Evolutionary conservation across 2,113 vertebrate genomes (phyloP).

Genomic region (Phycodurus eques): DNA sequence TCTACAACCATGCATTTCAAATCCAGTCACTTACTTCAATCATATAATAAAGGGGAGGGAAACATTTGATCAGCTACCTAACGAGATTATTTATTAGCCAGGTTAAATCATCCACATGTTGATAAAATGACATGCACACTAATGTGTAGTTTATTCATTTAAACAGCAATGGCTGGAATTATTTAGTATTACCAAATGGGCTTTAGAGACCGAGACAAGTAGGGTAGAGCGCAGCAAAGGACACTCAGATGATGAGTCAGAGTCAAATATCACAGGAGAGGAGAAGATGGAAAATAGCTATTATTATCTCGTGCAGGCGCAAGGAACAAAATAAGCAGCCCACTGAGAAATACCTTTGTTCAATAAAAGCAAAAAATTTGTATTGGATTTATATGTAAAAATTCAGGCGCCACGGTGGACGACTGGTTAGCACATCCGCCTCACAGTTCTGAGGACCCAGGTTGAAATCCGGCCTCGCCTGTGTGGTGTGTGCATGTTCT

Average conservation of each 20-base stretch:
- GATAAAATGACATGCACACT: constrained; percentile 6
- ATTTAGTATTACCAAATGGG: not conserved
- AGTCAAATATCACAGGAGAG: not conserved
- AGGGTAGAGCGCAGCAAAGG: not conserved
- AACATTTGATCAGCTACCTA: constrained; percentile 14
- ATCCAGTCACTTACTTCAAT: not conserved
- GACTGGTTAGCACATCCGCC: too few species aligned
- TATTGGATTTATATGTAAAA: not conserved
- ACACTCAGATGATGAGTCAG: not conserved
- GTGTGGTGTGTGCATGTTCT: too few species aligned
- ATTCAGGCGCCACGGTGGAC: too few species aligned
- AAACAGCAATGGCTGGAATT: constrained; percentile 12
- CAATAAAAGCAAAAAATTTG: not conserved
- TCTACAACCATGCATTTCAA: not conserved
- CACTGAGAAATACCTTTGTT: not conserved
- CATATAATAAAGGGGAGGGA: constrained; percentile 2
- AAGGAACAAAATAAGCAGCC: constrained; percentile 9
- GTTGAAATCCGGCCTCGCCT: too few species aligned
- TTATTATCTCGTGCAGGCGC: not conserved
- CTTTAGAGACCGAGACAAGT: constrained; percentile 13
- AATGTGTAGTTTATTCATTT: constrained; percentile 11
- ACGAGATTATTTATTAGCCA: constrained; percentile 2
- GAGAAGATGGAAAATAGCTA: not conserved
- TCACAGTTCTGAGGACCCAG: too few species aligned
- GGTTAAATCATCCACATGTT: constrained; percentile 19